Evolutionary conservation across 2,888 invertebrate species (phyloP).

Genomic region (Watsonalla binaria): DNA sequence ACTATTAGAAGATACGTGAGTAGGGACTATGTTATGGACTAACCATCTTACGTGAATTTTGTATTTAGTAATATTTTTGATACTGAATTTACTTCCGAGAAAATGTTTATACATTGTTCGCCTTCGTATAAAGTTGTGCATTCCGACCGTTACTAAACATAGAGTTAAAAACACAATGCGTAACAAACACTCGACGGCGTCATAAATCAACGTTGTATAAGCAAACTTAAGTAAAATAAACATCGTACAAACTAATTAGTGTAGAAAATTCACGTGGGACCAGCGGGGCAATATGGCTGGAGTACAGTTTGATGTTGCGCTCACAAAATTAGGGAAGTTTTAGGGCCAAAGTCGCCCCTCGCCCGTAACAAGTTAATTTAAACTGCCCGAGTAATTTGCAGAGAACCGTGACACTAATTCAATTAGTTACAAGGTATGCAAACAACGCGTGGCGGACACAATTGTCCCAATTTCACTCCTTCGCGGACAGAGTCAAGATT

Average conservation of each 20-base stretch:
- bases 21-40: too few species aligned
- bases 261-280: constrained; percentile 76
- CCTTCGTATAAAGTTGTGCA: too few species aligned
- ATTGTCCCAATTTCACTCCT: constrained; percentile 21
- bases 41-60: too few species aligned
- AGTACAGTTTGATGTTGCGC: constrained; percentile 76
- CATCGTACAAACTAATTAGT: constrained; percentile 73
- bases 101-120: neutral
- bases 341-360: constrained; percentile 70
- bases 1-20: too few species aligned
- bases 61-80: too few species aligned
- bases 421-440: constrained; percentile 68
- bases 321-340: constrained; percentile 75
- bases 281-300: constrained; percentile 68
- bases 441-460: constrained; percentile 42
- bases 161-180: neutral
- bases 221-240: constrained; percentile 72
- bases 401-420: constrained; percentile 72
- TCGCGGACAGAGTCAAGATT: constrained; percentile 1
- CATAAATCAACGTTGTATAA: constrained; percentile 66
- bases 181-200: constrained; percentile 37
- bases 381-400: constrained; percentile 72
- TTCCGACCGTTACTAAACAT: too few species aligned
- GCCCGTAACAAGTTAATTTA: constrained; percentile 73
- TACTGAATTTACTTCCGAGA: too few species aligned